A percentile compares a stretch with the other conserved stretches of the same genome.
Conservation (phyloP, 2,888 invertebrate species). For the Monoplex corrugatus region DNA sequence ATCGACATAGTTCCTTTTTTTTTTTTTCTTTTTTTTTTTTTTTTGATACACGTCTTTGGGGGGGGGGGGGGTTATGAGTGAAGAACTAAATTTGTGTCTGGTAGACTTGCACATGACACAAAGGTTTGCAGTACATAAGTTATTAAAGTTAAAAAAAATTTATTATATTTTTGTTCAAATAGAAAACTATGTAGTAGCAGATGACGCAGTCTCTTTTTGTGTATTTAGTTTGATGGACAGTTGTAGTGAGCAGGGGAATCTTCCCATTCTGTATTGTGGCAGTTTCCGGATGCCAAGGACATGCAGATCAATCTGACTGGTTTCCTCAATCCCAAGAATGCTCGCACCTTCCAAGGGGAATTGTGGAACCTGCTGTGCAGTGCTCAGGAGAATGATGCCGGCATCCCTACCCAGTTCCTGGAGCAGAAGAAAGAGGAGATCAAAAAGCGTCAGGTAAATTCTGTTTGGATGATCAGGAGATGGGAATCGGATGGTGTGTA, state of each 20-base stretch:
- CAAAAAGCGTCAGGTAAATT: slow-evolving; percentile 74
- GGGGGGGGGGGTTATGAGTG: background rate
- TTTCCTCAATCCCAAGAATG: slow-evolving; percentile 98
- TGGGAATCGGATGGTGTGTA: too few species aligned
- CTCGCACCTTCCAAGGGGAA: slow-evolving; percentile 98
- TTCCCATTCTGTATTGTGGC: slow-evolving; percentile 73
- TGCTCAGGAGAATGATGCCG: slow-evolving; percentile 96
- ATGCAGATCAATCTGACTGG: slow-evolving; percentile 99
- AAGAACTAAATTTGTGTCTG: background rate
- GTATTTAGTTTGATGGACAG: background rate
- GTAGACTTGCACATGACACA: background rate
- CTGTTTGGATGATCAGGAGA: background rate
- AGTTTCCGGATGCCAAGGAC: slow-evolving; percentile 98
- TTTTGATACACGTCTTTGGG: background rate
- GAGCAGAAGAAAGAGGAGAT: slow-evolving; percentile 99
- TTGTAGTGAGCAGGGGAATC: slow-evolving; percentile 15
- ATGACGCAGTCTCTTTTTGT: too few species aligned
- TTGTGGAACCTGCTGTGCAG: slow-evolving; percentile 97
- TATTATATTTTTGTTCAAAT: background rate
- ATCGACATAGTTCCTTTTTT: too few species aligned
- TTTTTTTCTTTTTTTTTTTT: background rate
- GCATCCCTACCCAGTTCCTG: slow-evolving; percentile 96
- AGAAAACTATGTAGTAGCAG: too few species aligned
- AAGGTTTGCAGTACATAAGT: background rate
- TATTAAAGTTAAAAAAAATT: too few species aligned